Percentiles rank a stretch among this genome's conserved stretches.
phyloP scores from a whole-genome alignment of 2,113 vertebrate genomes.

The Lasiurus cinereus region DNA sequence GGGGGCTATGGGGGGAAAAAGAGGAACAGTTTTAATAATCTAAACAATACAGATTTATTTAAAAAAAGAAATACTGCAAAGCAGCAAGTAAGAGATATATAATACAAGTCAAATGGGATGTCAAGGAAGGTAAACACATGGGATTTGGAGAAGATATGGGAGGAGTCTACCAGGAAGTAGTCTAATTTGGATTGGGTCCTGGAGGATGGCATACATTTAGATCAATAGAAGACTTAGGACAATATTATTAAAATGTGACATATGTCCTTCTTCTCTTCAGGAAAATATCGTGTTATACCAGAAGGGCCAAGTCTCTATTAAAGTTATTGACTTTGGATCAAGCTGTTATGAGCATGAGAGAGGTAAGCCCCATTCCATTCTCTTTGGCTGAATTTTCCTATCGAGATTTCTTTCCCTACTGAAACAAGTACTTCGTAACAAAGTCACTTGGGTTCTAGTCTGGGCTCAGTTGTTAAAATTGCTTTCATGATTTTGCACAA shows the following conservation, averaged over 20 bases:
- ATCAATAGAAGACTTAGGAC: neutral
- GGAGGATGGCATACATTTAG: neutral
- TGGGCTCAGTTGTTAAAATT: neutral
- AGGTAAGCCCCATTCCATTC: conserved; percentile 85
- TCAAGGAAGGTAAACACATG: neutral
- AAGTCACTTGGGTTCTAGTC: neutral
- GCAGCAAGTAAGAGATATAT: neutral
- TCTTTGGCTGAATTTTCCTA: neutral
- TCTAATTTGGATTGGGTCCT: neutral
- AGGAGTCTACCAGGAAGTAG: neutral
- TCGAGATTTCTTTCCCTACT: neutral
- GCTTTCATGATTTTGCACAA: neutral
- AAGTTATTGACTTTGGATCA: conserved; percentile 98
- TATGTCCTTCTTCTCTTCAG: conserved; percentile 81
- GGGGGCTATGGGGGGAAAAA: too few relatives aligned
- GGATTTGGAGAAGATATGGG: neutral
- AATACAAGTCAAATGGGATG: neutral
- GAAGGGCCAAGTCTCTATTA: conserved; percentile 94
- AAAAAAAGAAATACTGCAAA: neutral
- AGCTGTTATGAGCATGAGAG: conserved; percentile 97
- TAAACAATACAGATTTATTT: too few relatives aligned
- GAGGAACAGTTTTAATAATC: too few relatives aligned
- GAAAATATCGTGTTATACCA: conserved; percentile 96
- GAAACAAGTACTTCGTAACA: neutral
- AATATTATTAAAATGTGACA: neutral